These are phyloP conservation scores for Eupithecia tripunctaria DNA, from an alignment of 2,888 invertebrate species.

Conservation along the genomic window DNA sequence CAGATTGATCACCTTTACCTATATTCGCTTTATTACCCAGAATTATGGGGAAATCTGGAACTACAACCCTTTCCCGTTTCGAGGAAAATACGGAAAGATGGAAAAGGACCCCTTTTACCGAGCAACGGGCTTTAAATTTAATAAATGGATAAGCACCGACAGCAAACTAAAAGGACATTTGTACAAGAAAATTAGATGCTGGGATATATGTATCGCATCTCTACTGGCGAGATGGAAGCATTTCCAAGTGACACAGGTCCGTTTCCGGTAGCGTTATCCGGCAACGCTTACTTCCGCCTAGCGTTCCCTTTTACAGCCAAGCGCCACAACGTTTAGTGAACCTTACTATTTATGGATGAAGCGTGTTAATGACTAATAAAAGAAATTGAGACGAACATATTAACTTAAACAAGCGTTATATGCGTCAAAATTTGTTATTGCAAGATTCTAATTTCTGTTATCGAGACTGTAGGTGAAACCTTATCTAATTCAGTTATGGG, in stretches of 20 bases:
- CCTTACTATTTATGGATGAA: conserved; percentile 63
- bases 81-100: not conserved
- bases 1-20: not conserved
- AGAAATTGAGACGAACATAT: conserved; percentile 1
- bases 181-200: not conserved
- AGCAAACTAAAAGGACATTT: not conserved
- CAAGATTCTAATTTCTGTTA: not conserved
- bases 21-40: too few relatives aligned
- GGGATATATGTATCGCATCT: not conserved
- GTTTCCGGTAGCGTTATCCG: conserved; percentile 70
- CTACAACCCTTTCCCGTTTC: not conserved
- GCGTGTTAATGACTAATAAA: conserved; percentile 17
- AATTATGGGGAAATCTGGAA: not conserved
- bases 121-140: not conserved
- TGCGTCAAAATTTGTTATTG: not conserved
- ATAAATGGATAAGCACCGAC: not conserved
- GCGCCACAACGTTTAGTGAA: conserved; percentile 61
- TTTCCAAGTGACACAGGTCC: conserved; percentile 5
- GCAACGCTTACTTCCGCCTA: conserved; percentile 71
- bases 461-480: not conserved
- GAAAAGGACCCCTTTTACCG: not conserved
- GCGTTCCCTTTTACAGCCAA: conserved; percentile 66
- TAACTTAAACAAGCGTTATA: not conserved
- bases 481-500: not conserved
- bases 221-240: not conserved